Evolutionary conservation across 2,797 vertebrate species (phyloP), one percentile per base, ranked within the genome.

Genomic region (Squalus acanthias): DNA sequence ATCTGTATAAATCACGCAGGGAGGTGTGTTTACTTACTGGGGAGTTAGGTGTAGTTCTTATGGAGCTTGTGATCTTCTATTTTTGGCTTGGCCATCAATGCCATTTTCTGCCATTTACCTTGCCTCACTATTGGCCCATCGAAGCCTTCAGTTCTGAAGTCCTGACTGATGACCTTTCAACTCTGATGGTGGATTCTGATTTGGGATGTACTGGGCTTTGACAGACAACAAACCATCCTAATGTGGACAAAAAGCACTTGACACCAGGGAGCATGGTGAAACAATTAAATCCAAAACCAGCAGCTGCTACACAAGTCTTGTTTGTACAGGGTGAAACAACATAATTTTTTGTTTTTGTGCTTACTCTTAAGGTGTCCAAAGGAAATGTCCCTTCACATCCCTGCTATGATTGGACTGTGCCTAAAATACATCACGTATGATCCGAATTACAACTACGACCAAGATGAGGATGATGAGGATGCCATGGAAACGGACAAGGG

Each of bases 391-490:
- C 97, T 98, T 97, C 98, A 99, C 1, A 97, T 99, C 96, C 96
- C 98, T 0, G 98, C 96, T 0, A 98, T 99, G 96, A 99, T 98
- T 82, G 98, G 98, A 26, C 98, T 99, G 33, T 99, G 99, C 97
- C 98, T 99, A 39, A 98, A 98, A 97, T 99, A 99, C 96, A 97
- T 99, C 97, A 98, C 98, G 91, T 99, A 99, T 2, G 99, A 99
- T 97, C 99, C 99, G 0, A 99, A 99, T 97, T 99, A 99, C 97
- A 99, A 99, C 97, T 99, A 99, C 0, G 98, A 99, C 95, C 98
- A 98, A 0, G 98, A 98, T 0, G 98, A 98, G 69, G 97, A 98
- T 39, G 98, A 98, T 33, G 98, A 98, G 0, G 98, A 99, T 60
- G 98, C 98, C 96, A 99, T 99, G 99, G 99, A 99, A 96, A 97